Conservation (phyloP, 2,797 vertebrate genomes). For the Megalops cyprinoides region DNA sequence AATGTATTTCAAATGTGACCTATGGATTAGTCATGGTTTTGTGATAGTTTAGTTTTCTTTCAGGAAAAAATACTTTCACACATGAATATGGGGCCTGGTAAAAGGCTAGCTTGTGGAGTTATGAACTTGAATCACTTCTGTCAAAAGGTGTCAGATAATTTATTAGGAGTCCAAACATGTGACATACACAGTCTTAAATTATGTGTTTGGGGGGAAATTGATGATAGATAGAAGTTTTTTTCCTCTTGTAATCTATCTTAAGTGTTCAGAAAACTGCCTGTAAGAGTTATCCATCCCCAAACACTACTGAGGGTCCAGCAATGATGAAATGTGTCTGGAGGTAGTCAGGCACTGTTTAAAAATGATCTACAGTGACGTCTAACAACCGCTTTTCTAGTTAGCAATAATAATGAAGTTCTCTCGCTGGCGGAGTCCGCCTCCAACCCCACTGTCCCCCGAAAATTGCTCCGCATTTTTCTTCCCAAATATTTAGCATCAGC, state of each 20-base stretch:
- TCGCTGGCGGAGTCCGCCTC: constrained; percentile 26
- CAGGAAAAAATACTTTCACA: background rate
- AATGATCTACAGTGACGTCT: constrained; percentile 18
- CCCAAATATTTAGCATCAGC: constrained; percentile 80
- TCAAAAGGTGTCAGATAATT: background rate
- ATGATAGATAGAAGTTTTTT: constrained; percentile 51
- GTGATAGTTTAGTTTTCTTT: background rate
- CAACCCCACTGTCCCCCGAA: constrained; percentile 38
- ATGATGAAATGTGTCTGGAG: background rate
- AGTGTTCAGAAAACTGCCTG: constrained; percentile 68
- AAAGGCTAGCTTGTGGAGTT: background rate
- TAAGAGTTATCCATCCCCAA: constrained; percentile 43
- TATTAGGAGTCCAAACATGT: background rate
- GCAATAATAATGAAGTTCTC: constrained; percentile 37
- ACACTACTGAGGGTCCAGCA: background rate
- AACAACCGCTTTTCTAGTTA: constrained; percentile 14
- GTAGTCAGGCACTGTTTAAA: constrained; percentile 20
- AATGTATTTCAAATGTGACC: too few species aligned
- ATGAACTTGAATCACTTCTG: background rate
- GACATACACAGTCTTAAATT: background rate
- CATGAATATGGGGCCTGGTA: background rate
- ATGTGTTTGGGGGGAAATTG: background rate
- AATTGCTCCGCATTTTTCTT: constrained; percentile 67
- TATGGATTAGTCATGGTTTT: background rate
- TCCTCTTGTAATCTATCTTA: constrained; percentile 73